Percentiles rank a stretch among this genome's conserved stretches.
Evolutionary conservation across 2,888 invertebrate genomes (phyloP).

Genomic region (Caenorhabditis sp.): DNA sequence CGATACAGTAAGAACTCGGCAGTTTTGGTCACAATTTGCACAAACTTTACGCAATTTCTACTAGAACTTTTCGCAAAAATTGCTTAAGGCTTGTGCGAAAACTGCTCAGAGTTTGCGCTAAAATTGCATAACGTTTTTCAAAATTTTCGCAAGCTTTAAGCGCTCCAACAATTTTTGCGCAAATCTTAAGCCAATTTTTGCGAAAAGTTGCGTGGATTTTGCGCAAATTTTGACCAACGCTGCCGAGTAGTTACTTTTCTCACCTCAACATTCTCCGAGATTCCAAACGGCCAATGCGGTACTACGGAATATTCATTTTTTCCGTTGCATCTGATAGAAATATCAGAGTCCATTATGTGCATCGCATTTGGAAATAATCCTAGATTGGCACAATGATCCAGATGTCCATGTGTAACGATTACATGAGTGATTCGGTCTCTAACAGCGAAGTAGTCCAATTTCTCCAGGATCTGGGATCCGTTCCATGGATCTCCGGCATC

Average conservation of each 20-base stretch:
- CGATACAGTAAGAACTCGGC: no score
- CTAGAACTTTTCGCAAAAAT: no score
- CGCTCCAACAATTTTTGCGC: no score
- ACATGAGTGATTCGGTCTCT: constrained; percentile 37
- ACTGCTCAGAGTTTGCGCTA: no score
- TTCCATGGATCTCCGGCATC: constrained; percentile 66
- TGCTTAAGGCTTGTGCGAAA: no score
- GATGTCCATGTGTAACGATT: constrained; percentile 63
- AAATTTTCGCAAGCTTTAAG: no score
- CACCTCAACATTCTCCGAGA: constrained; percentile 41
- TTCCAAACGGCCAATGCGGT: constrained; percentile 27
- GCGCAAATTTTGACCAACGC: neutral
- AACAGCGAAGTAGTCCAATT: constrained; percentile 3
- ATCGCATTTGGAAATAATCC: constrained; percentile 52
- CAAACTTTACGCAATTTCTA: no score
- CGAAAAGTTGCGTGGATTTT: neutral
- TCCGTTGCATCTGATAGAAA: constrained; percentile 12
- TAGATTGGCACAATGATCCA: constrained; percentile 65
- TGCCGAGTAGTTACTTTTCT: no score
- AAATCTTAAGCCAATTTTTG: no score
- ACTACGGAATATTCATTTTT: constrained; percentile 31
- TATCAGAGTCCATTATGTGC: constrained; percentile 58
- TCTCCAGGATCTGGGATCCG: constrained; percentile 39
- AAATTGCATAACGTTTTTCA: no score
- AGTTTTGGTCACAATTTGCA: no score